Base-by-base conservation (phyloP, 2,797 vertebrate species). In the Hydrolagus colliei region DNA sequence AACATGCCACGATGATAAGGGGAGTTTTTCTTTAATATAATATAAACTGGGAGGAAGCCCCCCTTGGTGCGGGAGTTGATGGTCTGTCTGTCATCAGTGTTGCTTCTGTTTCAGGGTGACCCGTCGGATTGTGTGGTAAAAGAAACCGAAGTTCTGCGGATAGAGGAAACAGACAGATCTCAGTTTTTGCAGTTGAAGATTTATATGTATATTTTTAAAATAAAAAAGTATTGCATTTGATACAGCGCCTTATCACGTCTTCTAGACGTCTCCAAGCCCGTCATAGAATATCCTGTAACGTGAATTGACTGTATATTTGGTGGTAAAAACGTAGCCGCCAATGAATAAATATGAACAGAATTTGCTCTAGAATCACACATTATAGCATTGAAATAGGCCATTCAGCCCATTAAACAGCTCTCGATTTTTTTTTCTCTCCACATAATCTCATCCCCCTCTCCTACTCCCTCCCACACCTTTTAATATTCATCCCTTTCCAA, bases 91-190 rank as follows among this genome's bases (percentile, higher is more conserved):
- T 14, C 3, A 16, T 94, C 92, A 99, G 87, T 97, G 96, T 67
- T 95, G 91, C 93, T 98, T 99, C 72, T 92, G 90, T 91, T 97
- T 98, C 87, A 96, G 93, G 18, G 95, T 96, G 86, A 98, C 91
- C 87, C 95, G 94, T 88, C 97, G 97, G 20, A 98, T 95, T 2
- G 94, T 88, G 86, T 92, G 94, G 91, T 98, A 99, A 76, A 99
- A 94, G 85, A 98, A 71, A 4, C 96, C 93, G 71, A 99, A 99
- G 91, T 99, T 95, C 98, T 99, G 92, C 18, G 86, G 89, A 87
- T 6, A 86, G 85, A 59, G 0, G 88, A 1, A 41, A 63, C 73
- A 41, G 9, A 85, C 6, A 22, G 82, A 16, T 88, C 13, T 71
- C 13, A 0, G 74, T 1, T 52, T 87, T 78, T 2, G 76, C n/a